These are phyloP conservation scores for Ariopsis seemanni DNA, from an alignment of 2,113 vertebrate genomes.

Conservation along the genomic window DNA sequence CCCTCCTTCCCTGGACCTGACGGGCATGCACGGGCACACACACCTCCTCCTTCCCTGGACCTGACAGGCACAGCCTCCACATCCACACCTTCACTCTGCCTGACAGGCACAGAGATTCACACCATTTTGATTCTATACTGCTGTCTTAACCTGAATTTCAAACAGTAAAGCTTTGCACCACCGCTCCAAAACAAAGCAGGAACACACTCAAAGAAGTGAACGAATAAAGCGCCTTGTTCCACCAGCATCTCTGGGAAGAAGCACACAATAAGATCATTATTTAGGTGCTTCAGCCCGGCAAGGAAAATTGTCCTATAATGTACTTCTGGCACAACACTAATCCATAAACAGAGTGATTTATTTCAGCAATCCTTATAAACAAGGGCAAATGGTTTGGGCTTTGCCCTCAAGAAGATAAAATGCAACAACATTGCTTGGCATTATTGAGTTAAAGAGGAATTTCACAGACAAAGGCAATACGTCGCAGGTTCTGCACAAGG, in stretches of 20 bases:
- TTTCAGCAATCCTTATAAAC: slow-evolving; percentile 2
- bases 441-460: background rate
- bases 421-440: background rate
- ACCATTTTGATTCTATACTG: background rate
- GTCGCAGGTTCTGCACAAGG: slow-evolving; percentile 12
- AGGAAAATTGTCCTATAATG: background rate
- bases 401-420: slow-evolving; percentile 14
- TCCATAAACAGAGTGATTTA: background rate
- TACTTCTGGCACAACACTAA: background rate
- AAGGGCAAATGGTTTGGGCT: slow-evolving; percentile 3
- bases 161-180: background rate
- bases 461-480: background rate
- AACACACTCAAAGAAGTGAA: background rate
- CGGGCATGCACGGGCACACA: background rate
- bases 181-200: background rate
- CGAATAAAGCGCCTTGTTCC: background rate
- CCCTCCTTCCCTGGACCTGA: background rate
- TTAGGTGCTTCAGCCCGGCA: background rate
- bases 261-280: background rate
- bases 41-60: background rate
- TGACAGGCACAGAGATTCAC: background rate
- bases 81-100: background rate
- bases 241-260: background rate
- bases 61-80: background rate
- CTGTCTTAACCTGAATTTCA: background rate